Percentiles rank a stretch among this genome's conserved stretches.
phyloP scores from a whole-genome alignment of 1,140 invertebrate genomes.

The Drosophila aff. region DNA sequence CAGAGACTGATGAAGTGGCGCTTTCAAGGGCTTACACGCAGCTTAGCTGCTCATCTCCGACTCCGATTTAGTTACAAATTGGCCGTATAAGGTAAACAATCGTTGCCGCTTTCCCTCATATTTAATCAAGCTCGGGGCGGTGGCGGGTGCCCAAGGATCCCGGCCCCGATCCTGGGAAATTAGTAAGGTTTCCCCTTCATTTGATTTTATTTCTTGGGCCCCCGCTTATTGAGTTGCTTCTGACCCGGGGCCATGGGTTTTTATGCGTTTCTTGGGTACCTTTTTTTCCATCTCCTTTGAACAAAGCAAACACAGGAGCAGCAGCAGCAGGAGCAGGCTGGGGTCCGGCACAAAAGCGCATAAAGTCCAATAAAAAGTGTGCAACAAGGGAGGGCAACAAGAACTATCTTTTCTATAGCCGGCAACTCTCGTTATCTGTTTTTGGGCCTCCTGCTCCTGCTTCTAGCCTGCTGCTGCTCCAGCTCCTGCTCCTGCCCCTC shows the following conservation, averaged over 20 bases:
- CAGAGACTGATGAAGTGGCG: conserved; percentile 64
- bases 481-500: conserved; percentile 17
- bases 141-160: conserved; percentile 14
- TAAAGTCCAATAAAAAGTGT: conserved; percentile 83
- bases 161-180: conserved; percentile 38
- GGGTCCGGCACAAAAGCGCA: conserved; percentile 69
- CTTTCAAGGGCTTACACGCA: conserved; percentile 73
- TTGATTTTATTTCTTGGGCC: conserved; percentile 24
- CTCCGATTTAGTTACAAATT: conserved; percentile 80
- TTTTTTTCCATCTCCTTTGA: conserved; percentile 43
- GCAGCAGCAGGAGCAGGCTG: neutral
- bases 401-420: conserved; percentile 77
- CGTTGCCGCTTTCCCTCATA: conserved; percentile 58
- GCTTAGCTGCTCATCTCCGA: conserved; percentile 54
- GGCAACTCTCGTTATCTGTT: conserved; percentile 73
- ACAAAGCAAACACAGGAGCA: conserved; percentile 50
- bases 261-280: conserved; percentile 47
- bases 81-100: conserved; percentile 57
- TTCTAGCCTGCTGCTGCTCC: conserved; percentile 20
- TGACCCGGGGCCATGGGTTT: conserved; percentile 68
- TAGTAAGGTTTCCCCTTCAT: conserved; percentile 68
- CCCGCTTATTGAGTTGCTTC: conserved; percentile 75
- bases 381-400: conserved; percentile 63
- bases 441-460: conserved; percentile 56
- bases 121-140: conserved; percentile 69